A percentile compares a stretch with the other conserved stretches of the same genome.
phyloP scores from a whole-genome alignment of 1,140 invertebrate genomes.

The Coenobita brevimanus region DNA sequence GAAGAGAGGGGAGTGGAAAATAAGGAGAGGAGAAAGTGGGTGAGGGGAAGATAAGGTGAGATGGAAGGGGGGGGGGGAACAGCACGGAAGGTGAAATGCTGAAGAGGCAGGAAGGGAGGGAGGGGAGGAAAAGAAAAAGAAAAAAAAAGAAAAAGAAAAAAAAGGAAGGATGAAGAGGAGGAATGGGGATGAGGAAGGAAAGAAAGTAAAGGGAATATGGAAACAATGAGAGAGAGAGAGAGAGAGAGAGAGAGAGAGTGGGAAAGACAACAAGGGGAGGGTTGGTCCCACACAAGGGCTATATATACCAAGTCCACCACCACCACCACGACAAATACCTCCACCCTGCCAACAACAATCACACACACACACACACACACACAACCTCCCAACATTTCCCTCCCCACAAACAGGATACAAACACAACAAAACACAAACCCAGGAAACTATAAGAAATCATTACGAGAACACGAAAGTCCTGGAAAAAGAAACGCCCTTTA shows the following conservation, averaged over 20 bases:
- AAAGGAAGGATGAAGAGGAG: neutral
- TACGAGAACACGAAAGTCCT: no score
- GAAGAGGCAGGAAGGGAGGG: neutral
- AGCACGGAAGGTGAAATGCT: neutral
- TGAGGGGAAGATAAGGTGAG: neutral
- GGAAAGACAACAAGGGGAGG: neutral
- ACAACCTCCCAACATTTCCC: no score
- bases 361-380: no score
- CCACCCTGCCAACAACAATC: no score
- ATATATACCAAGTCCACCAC: no score
- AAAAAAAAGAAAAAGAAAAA: neutral
- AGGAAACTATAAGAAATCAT: no score
- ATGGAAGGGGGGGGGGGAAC: neutral
- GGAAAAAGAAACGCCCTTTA: no score
- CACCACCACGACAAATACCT: neutral
- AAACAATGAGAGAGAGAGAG: conserved; percentile 19
- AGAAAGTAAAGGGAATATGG: neutral
- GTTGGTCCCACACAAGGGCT: no score
- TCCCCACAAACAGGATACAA: no score
- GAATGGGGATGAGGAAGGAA: neutral
- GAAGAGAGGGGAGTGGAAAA: neutral
- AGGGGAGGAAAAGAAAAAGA: no score
- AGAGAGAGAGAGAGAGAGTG: conserved; percentile 26
- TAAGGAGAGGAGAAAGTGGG: neutral
- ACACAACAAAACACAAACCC: no score